These are phyloP conservation scores for Chroicocephalus ridibundus DNA, from an alignment of 2,113 vertebrate genomes.

Conservation along the genomic window DNA sequence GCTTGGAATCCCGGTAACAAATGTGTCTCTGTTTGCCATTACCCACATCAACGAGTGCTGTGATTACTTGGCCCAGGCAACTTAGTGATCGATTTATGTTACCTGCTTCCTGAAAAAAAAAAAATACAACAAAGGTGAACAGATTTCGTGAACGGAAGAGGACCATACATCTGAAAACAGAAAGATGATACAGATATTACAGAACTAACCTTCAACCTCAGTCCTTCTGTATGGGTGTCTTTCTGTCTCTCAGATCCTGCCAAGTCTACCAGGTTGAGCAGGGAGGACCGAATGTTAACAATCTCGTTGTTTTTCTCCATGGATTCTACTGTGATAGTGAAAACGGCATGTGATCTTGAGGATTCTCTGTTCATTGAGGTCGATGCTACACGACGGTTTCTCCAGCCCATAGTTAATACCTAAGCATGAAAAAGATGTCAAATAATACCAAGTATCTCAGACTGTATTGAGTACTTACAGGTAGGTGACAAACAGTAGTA, in stretches of 20 bases:
- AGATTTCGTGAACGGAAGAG: not conserved
- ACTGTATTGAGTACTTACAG: not conserved
- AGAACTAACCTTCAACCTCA: slow-evolving; percentile 85
- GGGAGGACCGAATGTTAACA: slow-evolving; percentile 91
- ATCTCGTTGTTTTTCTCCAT: slow-evolving; percentile 86
- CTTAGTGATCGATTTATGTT: slow-evolving; percentile 95
- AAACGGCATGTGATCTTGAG: slow-evolving; percentile 94
- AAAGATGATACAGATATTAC: not conserved
- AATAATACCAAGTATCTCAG: not conserved
- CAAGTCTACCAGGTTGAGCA: slow-evolving; percentile 93
- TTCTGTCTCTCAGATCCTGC: slow-evolving; percentile 95
- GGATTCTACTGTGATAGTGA: slow-evolving; percentile 91
- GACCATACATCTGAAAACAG: not conserved
- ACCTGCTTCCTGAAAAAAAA: slow-evolving; percentile 86
- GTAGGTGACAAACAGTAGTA: not conserved
- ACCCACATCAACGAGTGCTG: slow-evolving; percentile 90
- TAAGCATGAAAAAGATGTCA: slow-evolving; percentile 33
- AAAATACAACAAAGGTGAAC: not conserved
- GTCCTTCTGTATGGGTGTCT: slow-evolving; percentile 90
- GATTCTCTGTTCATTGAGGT: slow-evolving; percentile 98
- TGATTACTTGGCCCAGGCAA: slow-evolving; percentile 94
- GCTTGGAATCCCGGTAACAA: slow-evolving; percentile 94
- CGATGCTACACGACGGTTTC: slow-evolving; percentile 91
- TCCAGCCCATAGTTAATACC: slow-evolving; percentile 93
- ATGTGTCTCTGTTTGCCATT: slow-evolving; percentile 92